Percentiles rank a stretch among this genome's conserved stretches.
Conservation (phyloP, 2,113 vertebrate genomes). For the Diphyllodes magnificus region DNA sequence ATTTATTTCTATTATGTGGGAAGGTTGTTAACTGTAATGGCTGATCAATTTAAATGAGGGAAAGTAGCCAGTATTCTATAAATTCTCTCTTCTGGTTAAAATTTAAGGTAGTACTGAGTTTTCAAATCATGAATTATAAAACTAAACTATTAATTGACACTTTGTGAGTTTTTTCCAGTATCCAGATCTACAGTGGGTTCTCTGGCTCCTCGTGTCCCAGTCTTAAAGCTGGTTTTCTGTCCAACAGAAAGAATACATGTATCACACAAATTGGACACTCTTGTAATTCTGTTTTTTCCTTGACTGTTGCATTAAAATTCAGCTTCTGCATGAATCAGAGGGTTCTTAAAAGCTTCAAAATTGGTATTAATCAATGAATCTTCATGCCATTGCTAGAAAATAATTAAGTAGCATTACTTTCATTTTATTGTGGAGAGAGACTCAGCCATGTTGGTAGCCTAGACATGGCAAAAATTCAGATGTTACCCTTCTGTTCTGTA, state of each 20-base stretch:
- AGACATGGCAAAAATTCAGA: background rate
- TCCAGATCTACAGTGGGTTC: background rate
- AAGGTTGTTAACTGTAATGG: conserved; percentile 18
- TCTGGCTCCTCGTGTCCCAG: background rate
- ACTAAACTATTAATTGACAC: background rate
- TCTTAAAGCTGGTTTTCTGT: background rate
- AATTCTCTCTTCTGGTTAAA: background rate
- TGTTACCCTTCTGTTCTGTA: background rate
- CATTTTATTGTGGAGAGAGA: background rate
- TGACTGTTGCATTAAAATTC: background rate
- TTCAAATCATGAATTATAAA: background rate
- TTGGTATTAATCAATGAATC: background rate
- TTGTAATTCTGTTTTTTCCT: background rate
- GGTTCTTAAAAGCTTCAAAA: background rate
- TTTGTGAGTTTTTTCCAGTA: background rate
- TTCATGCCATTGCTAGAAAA: background rate
- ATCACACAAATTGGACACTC: background rate
- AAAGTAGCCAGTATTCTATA: background rate
- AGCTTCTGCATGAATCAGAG: background rate
- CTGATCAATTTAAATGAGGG: conserved; percentile 11
- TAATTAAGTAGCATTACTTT: background rate
- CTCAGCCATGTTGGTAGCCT: background rate
- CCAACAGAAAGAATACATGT: background rate
- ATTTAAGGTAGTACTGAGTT: conserved; percentile 12
- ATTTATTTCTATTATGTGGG: background rate